Conservation (phyloP, 2,888 invertebrate species). For the Dicycla oo region DNA sequence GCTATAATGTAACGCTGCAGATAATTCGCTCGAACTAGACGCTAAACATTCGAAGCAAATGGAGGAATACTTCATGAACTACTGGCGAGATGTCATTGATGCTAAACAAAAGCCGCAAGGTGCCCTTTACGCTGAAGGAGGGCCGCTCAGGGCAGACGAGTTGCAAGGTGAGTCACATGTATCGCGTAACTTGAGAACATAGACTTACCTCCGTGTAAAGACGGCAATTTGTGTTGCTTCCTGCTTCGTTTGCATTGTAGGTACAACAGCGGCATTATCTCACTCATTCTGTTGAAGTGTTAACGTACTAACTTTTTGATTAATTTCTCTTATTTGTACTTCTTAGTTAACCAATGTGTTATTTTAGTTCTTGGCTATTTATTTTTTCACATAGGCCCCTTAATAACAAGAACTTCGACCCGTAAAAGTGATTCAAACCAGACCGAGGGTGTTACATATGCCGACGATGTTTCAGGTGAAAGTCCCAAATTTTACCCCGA, state of each 20-base stretch:
- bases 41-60: conserved; percentile 81
- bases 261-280: conserved; percentile 74
- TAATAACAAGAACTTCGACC: conserved; percentile 68
- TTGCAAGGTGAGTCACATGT: conserved; percentile 78
- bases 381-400: conserved; percentile 72
- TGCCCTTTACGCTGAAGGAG: conserved; percentile 85
- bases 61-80: conserved; percentile 83
- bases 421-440: conserved; percentile 71
- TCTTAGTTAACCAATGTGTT: conserved; percentile 70
- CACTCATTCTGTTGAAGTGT: conserved; percentile 74
- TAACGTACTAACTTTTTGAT: conserved; percentile 69
- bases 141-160: conserved; percentile 83
- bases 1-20: conserved; percentile 55
- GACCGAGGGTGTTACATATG: conserved; percentile 80
- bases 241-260: conserved; percentile 81
- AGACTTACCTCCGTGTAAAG: conserved; percentile 67
- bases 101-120: conserved; percentile 78
- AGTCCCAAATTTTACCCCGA: conserved; percentile 86
- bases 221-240: conserved; percentile 81
- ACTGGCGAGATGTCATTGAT: conserved; percentile 81
- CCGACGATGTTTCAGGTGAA: conserved; percentile 89
- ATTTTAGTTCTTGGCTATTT: conserved; percentile 72
- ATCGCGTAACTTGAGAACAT: conserved; percentile 43
- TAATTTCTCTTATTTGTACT: conserved; percentile 74
- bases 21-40: conserved; percentile 65